Base-by-base conservation (phyloP, 1,140 invertebrate species). In the Anastrepha obliqua region DNA sequence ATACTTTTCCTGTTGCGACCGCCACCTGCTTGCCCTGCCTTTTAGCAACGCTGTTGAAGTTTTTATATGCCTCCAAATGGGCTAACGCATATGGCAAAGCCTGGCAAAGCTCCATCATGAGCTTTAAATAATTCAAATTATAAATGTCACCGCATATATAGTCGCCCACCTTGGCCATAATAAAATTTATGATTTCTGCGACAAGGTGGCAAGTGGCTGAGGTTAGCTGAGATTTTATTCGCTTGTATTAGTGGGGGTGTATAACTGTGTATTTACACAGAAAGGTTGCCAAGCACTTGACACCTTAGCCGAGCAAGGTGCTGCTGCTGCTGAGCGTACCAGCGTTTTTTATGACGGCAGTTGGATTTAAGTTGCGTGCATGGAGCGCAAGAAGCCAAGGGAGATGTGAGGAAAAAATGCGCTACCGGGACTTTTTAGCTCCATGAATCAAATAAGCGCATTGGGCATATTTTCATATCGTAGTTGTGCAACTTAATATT, bases 91-190 rank as follows among this genome's bases (percentile, higher is more conserved):
- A 29, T 11, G 1, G 6, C 44, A 81, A 81, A 81, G 74, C 9
- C 7, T 1, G n/a, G 17, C n/a, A 55, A 29, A 81, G 51, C 47
- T 29, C n/a, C 74, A 55, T 81, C n/a, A 55, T 81, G 8, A 29
- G 47, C 74, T 81, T 81, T 81, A 55, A 81, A 81, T 81, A 81
- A 81, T 81, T 81, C 47, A 81, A 81, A 81, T 81, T 81, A 20
- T 11, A 81, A 81, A 81, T 81, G 74, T 9, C 74, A 81, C 74
- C 51, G 7, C 74, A 81, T 74, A 74, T 67, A 39, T 74, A 47
- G 70, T 74, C 42, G 70, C 44, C 44, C 44, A 29, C 3, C 70
- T n/a, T n/a, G 44, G 70, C 7, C n/a, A 9, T 81, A 81, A 81
- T 81, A 81, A 51, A 51, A 55, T 81, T 81, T 81, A n/a, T 81